phyloP scores from a whole-genome alignment of 2,797 vertebrate genomes.

The Helicolenus hilgendorfi region DNA sequence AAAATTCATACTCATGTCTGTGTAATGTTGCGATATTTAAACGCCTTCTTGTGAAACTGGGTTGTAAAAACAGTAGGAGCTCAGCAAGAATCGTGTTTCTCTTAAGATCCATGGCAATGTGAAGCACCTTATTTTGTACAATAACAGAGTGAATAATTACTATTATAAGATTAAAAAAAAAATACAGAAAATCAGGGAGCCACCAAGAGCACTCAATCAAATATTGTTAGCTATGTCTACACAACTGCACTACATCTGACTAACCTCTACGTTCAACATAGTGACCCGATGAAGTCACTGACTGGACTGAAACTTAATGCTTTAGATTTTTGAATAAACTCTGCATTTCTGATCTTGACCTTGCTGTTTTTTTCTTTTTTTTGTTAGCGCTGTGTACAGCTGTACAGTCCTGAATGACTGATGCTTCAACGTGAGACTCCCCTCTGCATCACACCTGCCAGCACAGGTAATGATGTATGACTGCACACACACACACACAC shows the following conservation, averaged over 20 bases:
- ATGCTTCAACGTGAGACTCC: slow-evolving; percentile 25
- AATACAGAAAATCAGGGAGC: background rate
- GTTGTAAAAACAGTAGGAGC: background rate
- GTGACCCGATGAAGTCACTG: background rate
- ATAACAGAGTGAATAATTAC: background rate
- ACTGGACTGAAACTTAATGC: background rate
- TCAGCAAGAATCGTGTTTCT: background rate
- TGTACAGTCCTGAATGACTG: slow-evolving; percentile 17
- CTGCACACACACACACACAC: background rate
- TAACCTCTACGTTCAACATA: background rate
- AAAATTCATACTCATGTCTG: background rate
- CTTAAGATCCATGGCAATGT: background rate
- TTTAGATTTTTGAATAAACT: background rate
- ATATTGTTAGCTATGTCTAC: background rate
- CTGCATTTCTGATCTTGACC: background rate
- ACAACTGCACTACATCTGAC: background rate
- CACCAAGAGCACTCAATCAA: background rate
- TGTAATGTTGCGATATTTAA: too few relatives aligned
- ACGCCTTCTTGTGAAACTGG: too few relatives aligned
- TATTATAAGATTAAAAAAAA: background rate
- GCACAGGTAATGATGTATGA: slow-evolving; percentile 61
- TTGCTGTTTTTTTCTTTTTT: background rate
- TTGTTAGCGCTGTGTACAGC: background rate
- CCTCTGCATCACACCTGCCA: slow-evolving; percentile 48
- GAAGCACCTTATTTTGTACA: background rate